Percentiles rank a stretch among this genome's conserved stretches.
Conservation (phyloP, 2,113 vertebrate species). For the Proterorhinus semilunaris region DNA sequence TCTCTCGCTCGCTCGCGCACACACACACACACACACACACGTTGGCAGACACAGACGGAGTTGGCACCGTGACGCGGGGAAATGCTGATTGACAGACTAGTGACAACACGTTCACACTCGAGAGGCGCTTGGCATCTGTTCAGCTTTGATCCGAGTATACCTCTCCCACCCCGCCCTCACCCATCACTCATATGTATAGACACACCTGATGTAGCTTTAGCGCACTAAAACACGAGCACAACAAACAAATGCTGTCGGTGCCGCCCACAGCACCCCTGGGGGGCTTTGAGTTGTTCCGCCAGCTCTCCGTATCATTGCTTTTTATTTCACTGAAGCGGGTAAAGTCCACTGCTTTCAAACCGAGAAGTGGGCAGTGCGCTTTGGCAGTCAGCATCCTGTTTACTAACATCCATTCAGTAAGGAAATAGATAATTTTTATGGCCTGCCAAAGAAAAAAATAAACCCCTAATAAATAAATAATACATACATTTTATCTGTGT, state of each 20-base stretch:
- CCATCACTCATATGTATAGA: constrained; percentile 16
- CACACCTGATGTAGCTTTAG: constrained; percentile 66
- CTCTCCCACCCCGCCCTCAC: neutral
- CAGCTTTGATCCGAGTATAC: constrained; percentile 62
- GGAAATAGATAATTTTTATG: constrained; percentile 8
- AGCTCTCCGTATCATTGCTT: constrained; percentile 20
- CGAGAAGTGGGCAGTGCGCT: constrained; percentile 4
- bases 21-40: constrained; percentile 2
- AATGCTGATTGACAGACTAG: constrained; percentile 74
- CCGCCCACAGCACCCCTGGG: constrained; percentile 33
- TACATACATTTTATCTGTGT: neutral
- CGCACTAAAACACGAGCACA: constrained; percentile 62
- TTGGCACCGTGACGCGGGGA: constrained; percentile 59
- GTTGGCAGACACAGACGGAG: neutral
- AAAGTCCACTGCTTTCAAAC: constrained; percentile 27
- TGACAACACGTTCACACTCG: constrained; percentile 69
- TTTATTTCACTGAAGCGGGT: constrained; percentile 30
- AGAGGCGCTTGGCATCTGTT: constrained; percentile 73
- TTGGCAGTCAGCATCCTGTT: neutral
- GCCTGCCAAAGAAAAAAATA: neutral
- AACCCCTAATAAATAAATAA: neutral
- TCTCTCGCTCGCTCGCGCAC: constrained; percentile 8
- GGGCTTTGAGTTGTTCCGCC: constrained; percentile 35
- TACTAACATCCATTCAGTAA: constrained; percentile 13
- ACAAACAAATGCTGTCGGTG: constrained; percentile 54